Evolutionary conservation across 2,113 vertebrate genomes (phyloP).

Genomic region (Antennarius striatus): DNA sequence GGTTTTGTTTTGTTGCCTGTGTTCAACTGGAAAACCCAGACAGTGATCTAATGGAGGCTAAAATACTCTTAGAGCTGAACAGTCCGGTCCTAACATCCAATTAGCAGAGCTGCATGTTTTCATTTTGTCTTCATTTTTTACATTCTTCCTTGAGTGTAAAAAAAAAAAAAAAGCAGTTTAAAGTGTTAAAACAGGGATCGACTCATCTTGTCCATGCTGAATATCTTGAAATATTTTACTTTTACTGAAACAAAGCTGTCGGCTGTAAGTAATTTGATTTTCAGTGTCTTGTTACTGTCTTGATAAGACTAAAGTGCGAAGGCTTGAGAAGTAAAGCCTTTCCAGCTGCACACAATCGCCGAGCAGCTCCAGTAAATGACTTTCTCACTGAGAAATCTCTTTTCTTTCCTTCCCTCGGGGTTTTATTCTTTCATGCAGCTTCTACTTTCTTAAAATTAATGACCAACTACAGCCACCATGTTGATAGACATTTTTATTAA

Average conservation of each 20-base stretch:
- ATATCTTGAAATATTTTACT: conserved; percentile 44
- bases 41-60: neutral
- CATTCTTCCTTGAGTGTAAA: neutral
- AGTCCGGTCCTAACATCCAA: neutral
- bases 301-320: conserved; percentile 63
- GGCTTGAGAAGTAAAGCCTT: conserved; percentile 42
- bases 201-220: conserved; percentile 17
- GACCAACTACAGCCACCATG: conserved; percentile 28
- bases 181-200: neutral
- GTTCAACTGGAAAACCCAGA: neutral
- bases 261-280: conserved; percentile 69
- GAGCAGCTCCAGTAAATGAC: conserved; percentile 63
- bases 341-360: conserved; percentile 16
- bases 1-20: neutral
- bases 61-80: conserved; percentile 7
- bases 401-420: conserved; percentile 44
- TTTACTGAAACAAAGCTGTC: conserved; percentile 63
- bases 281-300: conserved; percentile 42
- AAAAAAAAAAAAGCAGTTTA: neutral
- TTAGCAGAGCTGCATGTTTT: conserved; percentile 15
- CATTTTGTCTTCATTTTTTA: conserved; percentile 5
- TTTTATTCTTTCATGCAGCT: conserved; percentile 49
- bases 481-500: conserved; percentile 41
- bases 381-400: conserved; percentile 61
- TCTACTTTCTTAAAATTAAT: conserved; percentile 53